Percentiles rank a stretch among this genome's conserved stretches.
These are phyloP conservation scores for Rhodeus uyekii DNA, from an alignment of 2,797 vertebrate species.

Conservation along the genomic window DNA sequence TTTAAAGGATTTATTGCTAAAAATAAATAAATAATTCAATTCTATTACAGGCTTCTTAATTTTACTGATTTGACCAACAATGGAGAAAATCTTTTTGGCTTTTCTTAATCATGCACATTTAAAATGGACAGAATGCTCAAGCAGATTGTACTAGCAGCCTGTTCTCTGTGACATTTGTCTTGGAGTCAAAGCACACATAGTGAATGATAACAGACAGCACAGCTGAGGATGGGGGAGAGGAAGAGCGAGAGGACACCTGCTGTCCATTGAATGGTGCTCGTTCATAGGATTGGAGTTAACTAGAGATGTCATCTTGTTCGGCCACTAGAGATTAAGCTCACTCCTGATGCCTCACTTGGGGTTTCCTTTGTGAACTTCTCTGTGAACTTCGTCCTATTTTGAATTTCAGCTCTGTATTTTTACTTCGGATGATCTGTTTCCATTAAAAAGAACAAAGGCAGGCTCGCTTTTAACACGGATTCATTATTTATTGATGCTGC, in stretches of 20 bases:
- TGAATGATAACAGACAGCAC: constrained; percentile 46
- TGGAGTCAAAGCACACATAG: constrained; percentile 1
- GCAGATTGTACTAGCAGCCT: constrained; percentile 14
- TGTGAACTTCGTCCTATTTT: constrained; percentile 39
- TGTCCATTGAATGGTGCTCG: constrained; percentile 30
- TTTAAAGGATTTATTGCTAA: too few relatives aligned
- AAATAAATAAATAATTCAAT: background rate
- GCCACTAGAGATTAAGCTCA: constrained; percentile 46
- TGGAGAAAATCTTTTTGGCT: background rate
- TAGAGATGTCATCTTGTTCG: constrained; percentile 45
- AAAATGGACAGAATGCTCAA: background rate
- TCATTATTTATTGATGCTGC: constrained; percentile 35
- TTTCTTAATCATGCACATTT: background rate
- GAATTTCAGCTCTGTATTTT: constrained; percentile 15
- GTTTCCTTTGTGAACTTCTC: constrained; percentile 26
- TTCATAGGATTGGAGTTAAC: constrained; percentile 51
- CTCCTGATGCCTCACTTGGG: constrained; percentile 7
- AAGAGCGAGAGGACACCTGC: background rate
- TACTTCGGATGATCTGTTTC: background rate
- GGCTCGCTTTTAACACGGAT: background rate
- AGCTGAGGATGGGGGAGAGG: constrained; percentile 53
- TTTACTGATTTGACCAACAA: background rate
- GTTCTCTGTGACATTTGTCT: constrained; percentile 28
- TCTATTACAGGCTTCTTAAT: background rate
- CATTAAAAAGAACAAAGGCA: constrained; percentile 10